Conservation (phyloP, 2,113 vertebrate genomes). For the Pseudopipra pipra region DNA sequence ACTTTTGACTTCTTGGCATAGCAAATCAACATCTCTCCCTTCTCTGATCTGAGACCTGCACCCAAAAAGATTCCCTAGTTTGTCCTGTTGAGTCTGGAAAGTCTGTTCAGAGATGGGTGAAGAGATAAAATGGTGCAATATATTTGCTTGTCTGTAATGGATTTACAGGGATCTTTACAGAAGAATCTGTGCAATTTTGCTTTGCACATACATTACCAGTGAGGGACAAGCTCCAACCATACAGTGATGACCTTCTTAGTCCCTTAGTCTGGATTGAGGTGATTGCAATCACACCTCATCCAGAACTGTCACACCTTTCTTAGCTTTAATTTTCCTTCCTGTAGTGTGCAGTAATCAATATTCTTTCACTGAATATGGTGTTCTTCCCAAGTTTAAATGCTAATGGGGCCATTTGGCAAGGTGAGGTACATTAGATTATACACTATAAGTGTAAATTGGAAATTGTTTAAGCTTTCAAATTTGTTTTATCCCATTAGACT, state of each 20-base stretch:
- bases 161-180: neutral
- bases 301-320: neutral
- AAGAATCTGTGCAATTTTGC: neutral
- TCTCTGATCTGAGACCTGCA: neutral
- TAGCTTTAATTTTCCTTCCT: neutral
- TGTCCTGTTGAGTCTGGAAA: neutral
- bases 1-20: neutral
- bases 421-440: conserved; percentile 7
- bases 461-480: conserved; percentile 53
- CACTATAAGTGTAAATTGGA: neutral
- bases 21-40: neutral
- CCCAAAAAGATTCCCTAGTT: neutral
- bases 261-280: neutral
- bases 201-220: neutral
- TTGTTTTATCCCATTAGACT: conserved; percentile 26
- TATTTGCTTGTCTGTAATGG: neutral
- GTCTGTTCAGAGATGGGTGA: neutral
- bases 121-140: neutral
- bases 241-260: neutral
- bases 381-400: conserved; percentile 24
- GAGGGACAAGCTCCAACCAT: neutral
- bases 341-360: neutral
- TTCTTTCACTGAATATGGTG: neutral
- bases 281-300: neutral
- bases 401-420: conserved; percentile 45